phyloP scores from a whole-genome alignment of 2,113 vertebrate species.

The Brienomyrus longianalis region DNA sequence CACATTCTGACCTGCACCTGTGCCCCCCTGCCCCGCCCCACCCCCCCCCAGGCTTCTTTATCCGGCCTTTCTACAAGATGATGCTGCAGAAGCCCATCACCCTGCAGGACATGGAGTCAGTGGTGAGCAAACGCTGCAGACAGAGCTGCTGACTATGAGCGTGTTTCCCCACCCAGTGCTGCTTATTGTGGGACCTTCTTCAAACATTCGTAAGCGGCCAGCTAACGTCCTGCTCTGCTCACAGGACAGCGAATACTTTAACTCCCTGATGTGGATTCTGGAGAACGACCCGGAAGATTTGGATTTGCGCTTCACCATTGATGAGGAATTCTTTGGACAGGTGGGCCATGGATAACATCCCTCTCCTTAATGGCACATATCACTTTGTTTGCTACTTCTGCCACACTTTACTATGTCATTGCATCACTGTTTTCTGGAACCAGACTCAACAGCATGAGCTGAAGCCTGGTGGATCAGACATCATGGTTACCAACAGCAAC shows the following conservation, averaged over 20 bases:
- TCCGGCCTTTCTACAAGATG: constrained; percentile 98
- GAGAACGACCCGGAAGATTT: constrained; percentile 90
- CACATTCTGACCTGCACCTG: constrained; percentile 6
- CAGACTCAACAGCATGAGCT: constrained; percentile 95
- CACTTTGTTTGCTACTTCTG: background rate
- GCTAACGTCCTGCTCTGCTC: background rate
- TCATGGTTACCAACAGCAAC: constrained; percentile 84
- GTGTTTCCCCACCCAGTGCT: background rate
- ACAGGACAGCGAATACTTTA: constrained; percentile 94
- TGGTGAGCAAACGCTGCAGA: constrained; percentile 65
- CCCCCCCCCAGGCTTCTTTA: constrained; percentile 81
- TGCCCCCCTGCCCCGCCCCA: background rate
- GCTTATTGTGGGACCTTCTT: background rate
- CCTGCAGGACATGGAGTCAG: constrained; percentile 96
- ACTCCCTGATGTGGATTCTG: constrained; percentile 93
- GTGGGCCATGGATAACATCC: constrained; percentile 48
- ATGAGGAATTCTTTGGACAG: constrained; percentile 98
- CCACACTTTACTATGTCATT: background rate
- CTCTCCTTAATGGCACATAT: background rate
- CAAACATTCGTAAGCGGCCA: background rate
- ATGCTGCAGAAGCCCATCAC: constrained; percentile 93
- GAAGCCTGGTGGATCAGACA: constrained; percentile 77
- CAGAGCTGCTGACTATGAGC: background rate
- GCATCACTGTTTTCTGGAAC: background rate
- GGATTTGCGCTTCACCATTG: constrained; percentile 88